A percentile compares a stretch with the other conserved stretches of the same genome.
Evolutionary conservation across 2,888 invertebrate species (phyloP).

Genomic region (Spilosoma lubricipeda): DNA sequence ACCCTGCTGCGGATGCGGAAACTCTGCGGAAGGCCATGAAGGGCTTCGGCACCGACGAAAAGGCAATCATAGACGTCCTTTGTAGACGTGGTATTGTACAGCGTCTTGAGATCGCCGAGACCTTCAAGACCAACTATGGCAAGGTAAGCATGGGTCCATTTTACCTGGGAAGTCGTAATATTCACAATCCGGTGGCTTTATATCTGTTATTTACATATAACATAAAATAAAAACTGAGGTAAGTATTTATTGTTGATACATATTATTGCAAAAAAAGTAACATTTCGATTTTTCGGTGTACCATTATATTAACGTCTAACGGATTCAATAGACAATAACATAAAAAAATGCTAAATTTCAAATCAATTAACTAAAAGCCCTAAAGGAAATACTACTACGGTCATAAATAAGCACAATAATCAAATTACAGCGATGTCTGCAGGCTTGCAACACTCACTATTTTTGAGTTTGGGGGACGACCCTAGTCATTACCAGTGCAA

Average conservation of each 20-base stretch:
- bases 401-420: not conserved
- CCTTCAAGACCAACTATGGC: slow-evolving; percentile 97
- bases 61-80: slow-evolving; percentile 95
- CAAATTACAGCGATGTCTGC: not conserved
- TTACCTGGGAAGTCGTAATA: not conserved
- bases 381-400: not conserved
- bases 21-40: slow-evolving; percentile 96
- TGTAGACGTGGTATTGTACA: slow-evolving; percentile 96
- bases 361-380: too few relatives aligned
- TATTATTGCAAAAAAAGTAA: not conserved
- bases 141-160: slow-evolving; percentile 86
- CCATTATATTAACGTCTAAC: not conserved
- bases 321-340: not conserved
- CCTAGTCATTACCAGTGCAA: not conserved
- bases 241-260: not conserved
- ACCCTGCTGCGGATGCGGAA: slow-evolving; percentile 94
- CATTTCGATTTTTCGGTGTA: not conserved
- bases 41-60: slow-evolving; percentile 96
- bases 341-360: too few relatives aligned
- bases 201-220: not conserved
- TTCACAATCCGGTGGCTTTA: not conserved
- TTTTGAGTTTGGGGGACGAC: too few relatives aligned
- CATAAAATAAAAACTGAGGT: not conserved
- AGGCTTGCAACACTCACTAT: not conserved
- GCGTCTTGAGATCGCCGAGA: slow-evolving; percentile 95